phyloP scores from a whole-genome alignment of 2,888 invertebrate species.

The Uropetala carovei region DNA sequence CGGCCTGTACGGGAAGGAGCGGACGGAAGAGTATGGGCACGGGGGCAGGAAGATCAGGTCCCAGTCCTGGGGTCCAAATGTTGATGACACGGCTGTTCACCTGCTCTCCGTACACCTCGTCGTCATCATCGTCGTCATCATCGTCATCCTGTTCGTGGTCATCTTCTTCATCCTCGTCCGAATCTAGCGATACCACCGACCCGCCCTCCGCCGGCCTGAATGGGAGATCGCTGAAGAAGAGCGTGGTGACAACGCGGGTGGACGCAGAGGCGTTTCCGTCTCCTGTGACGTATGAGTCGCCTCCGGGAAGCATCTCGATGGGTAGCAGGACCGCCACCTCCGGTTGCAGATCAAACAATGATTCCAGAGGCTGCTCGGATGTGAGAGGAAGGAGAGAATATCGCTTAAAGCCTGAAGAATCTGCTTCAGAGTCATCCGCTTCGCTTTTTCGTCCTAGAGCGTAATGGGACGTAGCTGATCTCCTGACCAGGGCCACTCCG shows the following conservation, averaged over 20 bases:
- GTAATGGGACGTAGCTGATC: slow-evolving; percentile 68
- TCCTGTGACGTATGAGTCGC: slow-evolving; percentile 57
- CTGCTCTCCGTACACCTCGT: slow-evolving; percentile 47
- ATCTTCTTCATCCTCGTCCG: slow-evolving; percentile 30
- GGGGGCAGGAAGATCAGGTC: slow-evolving; percentile 65
- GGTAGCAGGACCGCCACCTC: slow-evolving; percentile 79
- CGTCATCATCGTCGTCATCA: slow-evolving; percentile 39
- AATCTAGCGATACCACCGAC: slow-evolving; percentile 4
- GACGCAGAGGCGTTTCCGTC: slow-evolving; percentile 66
- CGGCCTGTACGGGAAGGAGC: slow-evolving; percentile 56
- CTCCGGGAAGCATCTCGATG: slow-evolving; percentile 74
- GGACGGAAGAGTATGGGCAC: slow-evolving; percentile 69
- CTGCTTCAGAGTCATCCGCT: slow-evolving; percentile 65
- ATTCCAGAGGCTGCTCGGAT: slow-evolving; percentile 75
- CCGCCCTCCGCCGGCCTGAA: slow-evolving; percentile 71
- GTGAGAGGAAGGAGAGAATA: slow-evolving; percentile 75
- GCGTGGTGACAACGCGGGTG: slow-evolving; percentile 76
- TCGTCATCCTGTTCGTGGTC: slow-evolving; percentile 64
- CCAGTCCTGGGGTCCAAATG: slow-evolving; percentile 68
- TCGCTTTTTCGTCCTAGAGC: slow-evolving; percentile 65
- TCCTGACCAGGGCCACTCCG: slow-evolving; percentile 75
- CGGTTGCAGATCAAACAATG: slow-evolving; percentile 76
- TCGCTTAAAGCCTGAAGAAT: slow-evolving; percentile 73
- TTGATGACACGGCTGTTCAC: slow-evolving; percentile 71
- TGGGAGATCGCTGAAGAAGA: slow-evolving; percentile 78